Percentiles rank a stretch among this genome's conserved stretches.
These are phyloP conservation scores for Clunio marinus DNA, from an alignment of 2,888 invertebrate genomes.

Conservation along the genomic window DNA sequence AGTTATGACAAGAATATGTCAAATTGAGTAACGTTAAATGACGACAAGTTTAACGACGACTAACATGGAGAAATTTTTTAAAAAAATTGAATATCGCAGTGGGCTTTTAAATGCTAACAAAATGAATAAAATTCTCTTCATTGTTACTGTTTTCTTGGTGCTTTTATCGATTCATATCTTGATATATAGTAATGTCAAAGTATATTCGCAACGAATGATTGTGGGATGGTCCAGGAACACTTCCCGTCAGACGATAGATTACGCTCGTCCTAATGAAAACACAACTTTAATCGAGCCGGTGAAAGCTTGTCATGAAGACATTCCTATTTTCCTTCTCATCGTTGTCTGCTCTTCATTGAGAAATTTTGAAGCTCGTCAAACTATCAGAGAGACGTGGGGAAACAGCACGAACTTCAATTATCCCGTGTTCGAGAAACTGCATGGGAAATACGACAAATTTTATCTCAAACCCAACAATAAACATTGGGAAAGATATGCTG, in stretches of 20 bases:
- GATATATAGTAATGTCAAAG: slow-evolving; percentile 44
- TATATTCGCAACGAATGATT: slow-evolving; percentile 44
- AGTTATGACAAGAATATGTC: no score
- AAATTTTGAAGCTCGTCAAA: slow-evolving; percentile 58
- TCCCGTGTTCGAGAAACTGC: slow-evolving; percentile 46
- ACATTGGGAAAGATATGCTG: slow-evolving; percentile 33
- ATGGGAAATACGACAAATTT: slow-evolving; percentile 44
- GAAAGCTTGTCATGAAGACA: slow-evolving; percentile 52
- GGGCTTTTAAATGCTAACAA: neutral
- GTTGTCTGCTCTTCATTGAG: slow-evolving; percentile 70
- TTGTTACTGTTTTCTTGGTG: neutral
- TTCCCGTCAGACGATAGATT: slow-evolving; percentile 66
- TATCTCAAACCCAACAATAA: slow-evolving; percentile 42
- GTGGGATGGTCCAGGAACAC: slow-evolving; percentile 72
- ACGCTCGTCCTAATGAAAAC: slow-evolving; percentile 65
- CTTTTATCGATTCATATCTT: slow-evolving; percentile 44
- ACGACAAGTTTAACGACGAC: no score
- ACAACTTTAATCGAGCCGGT: slow-evolving; percentile 63
- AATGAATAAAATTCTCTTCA: neutral
- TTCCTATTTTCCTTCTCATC: slow-evolving; percentile 59
- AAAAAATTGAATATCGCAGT: no score
- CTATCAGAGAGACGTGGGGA: slow-evolving; percentile 51
- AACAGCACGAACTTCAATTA: slow-evolving; percentile 50
- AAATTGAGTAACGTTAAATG: no score
- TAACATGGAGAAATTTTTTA: no score